Evolutionary conservation across 2,888 invertebrate genomes (phyloP), one percentile per base, ranked within the genome.

Genomic region (Tridacna crocea): DNA sequence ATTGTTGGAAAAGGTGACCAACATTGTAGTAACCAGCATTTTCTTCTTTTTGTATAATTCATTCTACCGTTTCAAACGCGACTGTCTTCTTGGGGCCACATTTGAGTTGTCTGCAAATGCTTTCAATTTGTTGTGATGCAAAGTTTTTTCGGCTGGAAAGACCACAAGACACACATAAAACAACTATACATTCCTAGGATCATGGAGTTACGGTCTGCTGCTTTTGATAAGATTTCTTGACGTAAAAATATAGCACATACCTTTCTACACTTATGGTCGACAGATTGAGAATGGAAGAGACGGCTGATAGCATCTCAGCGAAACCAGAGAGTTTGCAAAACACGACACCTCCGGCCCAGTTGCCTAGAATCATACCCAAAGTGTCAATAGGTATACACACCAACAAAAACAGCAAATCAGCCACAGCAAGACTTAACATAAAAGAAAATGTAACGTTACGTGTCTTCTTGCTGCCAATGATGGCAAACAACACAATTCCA

Each of bases 201-300:
- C n/a, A n/a, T n/a, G n/a, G n/a, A n/a, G n/a, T n/a, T n/a, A n/a
- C n/a, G n/a, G n/a, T n/a, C n/a, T n/a, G n/a, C n/a, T n/a, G n/a
- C n/a, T n/a, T n/a, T n/a, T 8, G 36, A 36, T 36, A 36, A 36
- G 36, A 36, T 36, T 8, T 36, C 36, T 36, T 36, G 36, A 36
- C 8, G 36, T 36, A 36, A 36, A 4, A 8, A 36, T 4, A 8
- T 36, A 36, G 36, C 8, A 24, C 61, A 91, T 88, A 95, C 95
- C 95, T 95, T 91, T 95, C 95, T 0, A 95, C 88, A 63, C 95
- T 95, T 79, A 95, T 95, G 0, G 95, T 95, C 36, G 95, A 93
- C 17, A 95, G 91, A 85, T 95, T 95, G 66, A 95, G 93, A 4
- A 95, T 95, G 17, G 95, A 95, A 0, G 95, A 95, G 10, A 94